A percentile compares a stretch with the other conserved stretches of the same genome.
These are phyloP conservation scores for Popillia japonica DNA, from an alignment of 1,140 invertebrate species.

Conservation along the genomic window DNA sequence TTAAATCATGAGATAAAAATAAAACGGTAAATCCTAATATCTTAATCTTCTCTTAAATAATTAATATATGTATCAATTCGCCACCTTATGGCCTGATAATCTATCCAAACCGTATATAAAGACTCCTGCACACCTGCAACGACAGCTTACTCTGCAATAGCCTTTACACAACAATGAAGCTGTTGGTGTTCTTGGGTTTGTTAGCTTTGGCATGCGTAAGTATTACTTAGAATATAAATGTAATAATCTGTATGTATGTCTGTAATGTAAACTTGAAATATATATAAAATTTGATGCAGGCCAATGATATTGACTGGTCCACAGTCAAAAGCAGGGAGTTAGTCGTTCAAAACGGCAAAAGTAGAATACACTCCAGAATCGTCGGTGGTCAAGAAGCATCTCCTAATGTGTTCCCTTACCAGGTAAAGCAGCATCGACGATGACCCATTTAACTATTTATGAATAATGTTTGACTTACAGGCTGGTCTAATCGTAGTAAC, in stretches of 20 bases:
- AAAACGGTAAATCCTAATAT: too few species aligned
- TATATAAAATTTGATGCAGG: neutral
- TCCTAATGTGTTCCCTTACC: conserved; percentile 58
- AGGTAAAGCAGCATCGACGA: conserved; percentile 44
- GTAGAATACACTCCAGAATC: conserved; percentile 43
- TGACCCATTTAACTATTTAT: too few species aligned
- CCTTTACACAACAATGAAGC: neutral
- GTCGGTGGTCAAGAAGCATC: conserved; percentile 58
- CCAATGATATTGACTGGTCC: neutral
- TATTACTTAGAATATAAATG: neutral
- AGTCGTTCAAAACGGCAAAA: neutral
- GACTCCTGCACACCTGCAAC: too few species aligned
- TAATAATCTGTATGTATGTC: too few species aligned
- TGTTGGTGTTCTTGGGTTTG: neutral
- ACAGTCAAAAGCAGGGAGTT: neutral
- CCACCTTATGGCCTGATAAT: neutral
- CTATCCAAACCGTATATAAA: neutral
- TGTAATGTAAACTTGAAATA: neutral
- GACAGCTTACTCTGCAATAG: too few species aligned
- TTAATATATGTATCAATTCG: neutral
- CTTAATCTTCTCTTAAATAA: neutral
- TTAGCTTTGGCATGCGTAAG: neutral
- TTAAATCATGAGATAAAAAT: too few species aligned
- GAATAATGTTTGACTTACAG: neutral
- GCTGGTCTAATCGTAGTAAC: conserved; percentile 32